Base-by-base conservation (phyloP, 2,888 invertebrate genomes). In the Orchesellides sinensis region DNA sequence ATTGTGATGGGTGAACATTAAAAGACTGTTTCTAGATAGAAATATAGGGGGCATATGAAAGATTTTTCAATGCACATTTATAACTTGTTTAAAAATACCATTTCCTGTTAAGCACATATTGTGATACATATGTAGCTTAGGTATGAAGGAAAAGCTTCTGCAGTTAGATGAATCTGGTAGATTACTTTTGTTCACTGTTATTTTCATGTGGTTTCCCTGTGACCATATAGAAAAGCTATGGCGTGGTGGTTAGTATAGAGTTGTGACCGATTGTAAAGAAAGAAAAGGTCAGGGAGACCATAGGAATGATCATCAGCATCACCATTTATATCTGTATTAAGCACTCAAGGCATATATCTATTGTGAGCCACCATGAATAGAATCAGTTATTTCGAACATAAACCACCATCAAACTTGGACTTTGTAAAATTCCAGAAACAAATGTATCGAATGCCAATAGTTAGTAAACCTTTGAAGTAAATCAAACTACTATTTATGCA, bases 141-240 rank as follows among this genome's bases (percentile, higher is more conserved):
- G 17, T 52, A 21, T 23, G 14, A 12, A 21, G 21, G 23, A 27
- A 40, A 29, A 69, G 52, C 14, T 14, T 21, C n/a, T 69, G 66
- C 65, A 69, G 32, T 69, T 56, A 73, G 73, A 73, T 73, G 73
- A 78, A 78, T 78, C 65, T 65, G 40, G 54, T 59, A 78, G 77
- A 68, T 78, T 78, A 78, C 77, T 56, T 69, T 68, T 63, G 40
- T 69, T 78, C 68, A 78, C 77, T 61, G 69, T 68, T 78, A 68
- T 59, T 78, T n/a, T 68, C 68, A 59, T 56, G 61, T 54, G 59
- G 77, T 69, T 78, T 47, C 69, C 54, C 47, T 72, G 27, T 47
- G 59, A 59, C 72, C 59, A 45, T 45, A 10, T 32, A 54, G 19
- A 19, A 35, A 56, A 69, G 54, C 23, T 35, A 56, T 69, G 40